Percentiles rank a stretch among this genome's conserved stretches.
Conservation (phyloP, 64 coral and sea anemone species). For the Trachythela sp. region DNA sequence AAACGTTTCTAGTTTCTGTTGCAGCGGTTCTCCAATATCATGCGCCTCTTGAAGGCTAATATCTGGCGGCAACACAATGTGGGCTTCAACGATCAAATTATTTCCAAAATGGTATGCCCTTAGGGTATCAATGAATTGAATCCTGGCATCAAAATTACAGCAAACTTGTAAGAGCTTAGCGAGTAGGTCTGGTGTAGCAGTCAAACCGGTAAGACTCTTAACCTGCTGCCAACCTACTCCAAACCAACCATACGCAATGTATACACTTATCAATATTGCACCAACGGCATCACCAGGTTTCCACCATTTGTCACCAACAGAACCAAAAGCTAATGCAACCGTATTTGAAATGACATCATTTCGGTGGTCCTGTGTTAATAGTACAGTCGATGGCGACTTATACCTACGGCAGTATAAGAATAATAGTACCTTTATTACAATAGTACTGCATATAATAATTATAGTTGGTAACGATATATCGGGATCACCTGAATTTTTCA, state of each 20-base stretch:
- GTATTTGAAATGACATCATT: conserved; percentile 92
- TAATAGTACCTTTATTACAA: conserved; percentile 59
- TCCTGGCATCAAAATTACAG: conserved; percentile 64
- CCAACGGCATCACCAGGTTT: conserved; percentile 76
- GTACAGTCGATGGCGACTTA: conserved; percentile 56
- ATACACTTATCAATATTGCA: conserved; percentile 87
- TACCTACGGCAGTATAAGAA: conserved; percentile 66
- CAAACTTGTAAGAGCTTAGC: conserved; percentile 77
- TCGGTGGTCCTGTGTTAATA: conserved; percentile 75
- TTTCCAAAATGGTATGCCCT: conserved; percentile 91
- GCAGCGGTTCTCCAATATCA: conserved; percentile 93
- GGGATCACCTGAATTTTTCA: conserved; percentile 54
- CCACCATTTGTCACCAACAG: conserved; percentile 83
- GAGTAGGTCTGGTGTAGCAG: conserved; percentile 65
- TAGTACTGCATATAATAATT: conserved; percentile 65
- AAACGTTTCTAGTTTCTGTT: conserved; percentile 79
- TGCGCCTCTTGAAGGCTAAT: conserved; percentile 82
- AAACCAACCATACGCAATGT: conserved; percentile 86
- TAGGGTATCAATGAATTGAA: conserved; percentile 90
- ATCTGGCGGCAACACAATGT: conserved; percentile 77
- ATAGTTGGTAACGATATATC: conserved; percentile 71
- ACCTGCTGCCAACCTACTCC: conserved; percentile 67
- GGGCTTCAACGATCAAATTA: conserved; percentile 86
- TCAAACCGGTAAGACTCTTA: conserved; percentile 61
- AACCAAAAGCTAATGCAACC: conserved; percentile 75